Evolutionary conservation across 2,797 vertebrate genomes (phyloP).

Genomic region (Gila robusta): DNA sequence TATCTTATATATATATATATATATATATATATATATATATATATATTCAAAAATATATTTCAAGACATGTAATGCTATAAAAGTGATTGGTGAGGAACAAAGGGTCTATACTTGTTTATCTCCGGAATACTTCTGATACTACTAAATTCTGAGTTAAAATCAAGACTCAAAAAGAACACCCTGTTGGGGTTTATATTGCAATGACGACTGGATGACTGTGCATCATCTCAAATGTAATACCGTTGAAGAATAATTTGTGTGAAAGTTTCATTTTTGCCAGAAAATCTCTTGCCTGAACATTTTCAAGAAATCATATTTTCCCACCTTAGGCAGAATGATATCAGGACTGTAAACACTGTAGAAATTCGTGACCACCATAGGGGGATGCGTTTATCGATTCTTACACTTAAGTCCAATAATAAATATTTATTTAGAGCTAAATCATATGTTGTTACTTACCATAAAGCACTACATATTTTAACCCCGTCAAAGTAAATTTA

Average conservation of each 20-base stretch:
- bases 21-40: too few relatives aligned
- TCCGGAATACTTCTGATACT: neutral
- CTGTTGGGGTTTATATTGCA: neutral
- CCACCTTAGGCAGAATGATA: neutral
- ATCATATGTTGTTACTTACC: neutral
- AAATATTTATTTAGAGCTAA: neutral
- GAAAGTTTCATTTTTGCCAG: neutral
- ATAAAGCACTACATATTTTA: neutral
- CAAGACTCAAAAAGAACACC: neutral
- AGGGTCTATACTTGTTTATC: neutral
- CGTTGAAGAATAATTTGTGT: neutral
- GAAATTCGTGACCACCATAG: neutral
- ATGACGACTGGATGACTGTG: neutral
- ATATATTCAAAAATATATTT: neutral
- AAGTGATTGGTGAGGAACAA: neutral
- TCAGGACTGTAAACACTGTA: neutral
- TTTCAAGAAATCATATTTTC: constrained; percentile 3
- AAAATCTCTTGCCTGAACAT: neutral
- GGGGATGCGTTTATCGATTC: neutral
- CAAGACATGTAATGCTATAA: neutral
- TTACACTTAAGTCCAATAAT: neutral
- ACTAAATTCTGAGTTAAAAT: neutral
- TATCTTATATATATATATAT: too few relatives aligned
- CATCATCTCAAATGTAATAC: neutral
- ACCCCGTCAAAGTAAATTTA: neutral